Base-by-base conservation (phyloP, 1,140 invertebrate species). In the Reticulitermes speratus region DNA sequence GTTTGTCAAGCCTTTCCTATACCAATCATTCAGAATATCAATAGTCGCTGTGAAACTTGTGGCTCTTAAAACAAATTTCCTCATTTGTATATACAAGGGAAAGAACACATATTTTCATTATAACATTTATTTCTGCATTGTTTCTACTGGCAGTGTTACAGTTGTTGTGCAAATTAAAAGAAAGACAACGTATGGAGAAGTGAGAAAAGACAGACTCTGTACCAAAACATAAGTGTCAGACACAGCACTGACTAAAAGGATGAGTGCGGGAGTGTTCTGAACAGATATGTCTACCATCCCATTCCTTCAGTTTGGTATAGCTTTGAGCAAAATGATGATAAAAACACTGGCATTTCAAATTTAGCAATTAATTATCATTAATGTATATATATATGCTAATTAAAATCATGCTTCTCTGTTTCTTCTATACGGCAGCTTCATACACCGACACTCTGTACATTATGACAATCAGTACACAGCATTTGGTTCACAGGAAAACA, bases 111-210 rank as follows among this genome's bases (percentile, higher is more conserved):
- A 30, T n/a, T 75, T 75, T 75, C 25, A 75, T 75, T 75, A 75
- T 75, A 75, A 75, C 65, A 75, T 75, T 75, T 75, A 75, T 75
- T 75, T 75, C 65, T 75, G 65, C 65, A 75, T 75, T 75, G 65
- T 75, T 75, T 75, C 65, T 75, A 75, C 65, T 75, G 65, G 65
- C 65, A 75, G 65, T 75, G 65, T 75, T 75, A 75, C 65, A 75
- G 65, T 75, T 75, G 25, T 75, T 75, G 65, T 75, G 65, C 65
- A 75, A 75, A 75, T 75, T 75, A 30, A 75, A 65, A n/a, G 25
- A 75, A 75, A 75, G 7, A 75, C 65, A 75, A 75, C 12, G n/a
- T 75, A 75, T 75, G 25, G 25, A 75, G 14, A 75, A 75, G 65
- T 75, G n/a, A 75, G 25, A 75, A 75, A 2, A 75, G n/a, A 75